Evolutionary conservation across 2,888 invertebrate species (phyloP).

Genomic region (Oscheius myriophilus): DNA sequence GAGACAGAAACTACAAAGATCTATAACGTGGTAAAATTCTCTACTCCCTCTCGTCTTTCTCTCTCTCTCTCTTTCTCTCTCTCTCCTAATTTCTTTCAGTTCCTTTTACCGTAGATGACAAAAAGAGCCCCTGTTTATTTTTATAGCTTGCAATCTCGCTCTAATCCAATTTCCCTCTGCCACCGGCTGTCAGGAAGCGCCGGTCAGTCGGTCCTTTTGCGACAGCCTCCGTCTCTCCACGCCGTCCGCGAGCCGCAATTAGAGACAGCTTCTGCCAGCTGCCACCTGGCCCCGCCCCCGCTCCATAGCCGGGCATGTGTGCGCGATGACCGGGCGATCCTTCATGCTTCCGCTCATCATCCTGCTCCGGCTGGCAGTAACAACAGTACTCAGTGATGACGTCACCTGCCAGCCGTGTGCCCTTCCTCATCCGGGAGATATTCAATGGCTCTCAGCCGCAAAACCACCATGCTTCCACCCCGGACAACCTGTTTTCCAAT

Average conservation of each 20-base stretch:
- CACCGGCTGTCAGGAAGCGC: constrained; percentile 11
- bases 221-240: background rate
- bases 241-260: constrained; percentile 28
- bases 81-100: background rate
- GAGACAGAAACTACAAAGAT: too few relatives aligned
- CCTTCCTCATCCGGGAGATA: constrained; percentile 31
- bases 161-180: background rate
- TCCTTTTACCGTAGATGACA: background rate
- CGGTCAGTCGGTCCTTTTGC: too few relatives aligned
- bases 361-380: background rate
- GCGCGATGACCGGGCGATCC: constrained; percentile 24
- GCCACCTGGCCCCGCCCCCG: constrained; percentile 26
- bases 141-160: background rate
- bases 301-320: constrained; percentile 24
- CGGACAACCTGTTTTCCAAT: constrained; percentile 60
- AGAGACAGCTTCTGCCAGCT: constrained; percentile 29
- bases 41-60: too few relatives aligned
- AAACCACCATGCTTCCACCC: constrained; percentile 61
- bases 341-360: constrained; percentile 12
- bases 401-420: background rate
- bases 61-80: too few relatives aligned
- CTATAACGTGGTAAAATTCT: too few relatives aligned
- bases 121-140: background rate
- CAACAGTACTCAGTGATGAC: background rate
- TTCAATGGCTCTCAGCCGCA: constrained; percentile 48